Evolutionary conservation across 1,140 invertebrate genomes (phyloP), one percentile per base, ranked within the genome.

Genomic region (Brachionus paranguensis): DNA sequence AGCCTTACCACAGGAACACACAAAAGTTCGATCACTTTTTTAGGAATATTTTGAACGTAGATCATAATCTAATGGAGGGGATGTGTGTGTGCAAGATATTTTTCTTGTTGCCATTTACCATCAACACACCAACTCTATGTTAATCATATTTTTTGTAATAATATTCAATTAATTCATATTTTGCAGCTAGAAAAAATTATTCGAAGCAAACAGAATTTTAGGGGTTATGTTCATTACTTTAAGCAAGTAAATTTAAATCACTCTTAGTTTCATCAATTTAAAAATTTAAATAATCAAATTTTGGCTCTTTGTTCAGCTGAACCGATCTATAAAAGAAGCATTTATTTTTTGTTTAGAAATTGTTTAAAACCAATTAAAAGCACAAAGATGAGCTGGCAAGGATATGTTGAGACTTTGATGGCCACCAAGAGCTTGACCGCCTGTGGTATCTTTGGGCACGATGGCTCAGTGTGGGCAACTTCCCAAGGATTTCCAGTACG

Each of bases 321-420:
- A 41, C 37, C 17, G 33, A 72, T 72, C 37, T 72, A 72, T 72
- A 76, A 76, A 76, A 76, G 10, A 29, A 76, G 10, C n/a, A 76
- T 50, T 12, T n/a, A 76, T 50, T 24, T 76, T 50, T 27, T 24
- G 24, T 76, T 50, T 50, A 47, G 47, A 76, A 27, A 43, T 74
- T 24, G 20, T 74, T 74, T 81, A 60, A n/a, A 64, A 81, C 12
- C 10, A 10, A 64, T 14, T 24, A 17, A 27, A 74, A 37, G 24
- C 41, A 83, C 27, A 72, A 84, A 84, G 27, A 84, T 84, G 81
- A 84, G 81, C 65, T 84, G 81, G 81, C 65, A 68, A 70, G 65
- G 81, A 68, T 84, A 84, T 74, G 65, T 84, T 33, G 81, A 84
- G 17, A 84, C 64, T 53, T 37, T 84, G 37, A 68, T 84, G 33